Evolutionary conservation across 2,797 vertebrate genomes (phyloP).

Genomic region (Mus caroli): DNA sequence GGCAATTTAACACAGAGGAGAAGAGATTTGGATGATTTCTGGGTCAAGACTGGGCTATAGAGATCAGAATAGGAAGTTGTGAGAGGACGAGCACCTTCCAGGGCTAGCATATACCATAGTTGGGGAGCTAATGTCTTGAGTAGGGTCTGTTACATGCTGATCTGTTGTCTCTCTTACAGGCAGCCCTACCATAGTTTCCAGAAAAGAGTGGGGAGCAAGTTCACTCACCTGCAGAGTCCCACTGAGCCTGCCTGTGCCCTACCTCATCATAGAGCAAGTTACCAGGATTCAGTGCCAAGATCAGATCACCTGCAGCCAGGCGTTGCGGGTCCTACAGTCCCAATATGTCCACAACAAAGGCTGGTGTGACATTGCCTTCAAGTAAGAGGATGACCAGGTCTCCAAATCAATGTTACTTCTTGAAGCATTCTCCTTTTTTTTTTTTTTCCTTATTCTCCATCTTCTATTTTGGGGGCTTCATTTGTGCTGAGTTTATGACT

Average conservation of each 20-base stretch:
- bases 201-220: conserved; percentile 87
- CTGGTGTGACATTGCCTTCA: conserved; percentile 92
- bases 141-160: background rate
- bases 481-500: background rate
- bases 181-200: conserved; percentile 81
- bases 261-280: conserved; percentile 89
- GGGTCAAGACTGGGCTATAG: too few species aligned
- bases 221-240: conserved; percentile 77
- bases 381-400: conserved; percentile 83
- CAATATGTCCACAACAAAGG: conserved; percentile 84
- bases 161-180: conserved; percentile 37
- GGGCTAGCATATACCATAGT: background rate
- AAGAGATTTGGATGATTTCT: background rate
- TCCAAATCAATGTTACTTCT: too few species aligned
- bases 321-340: conserved; percentile 86
- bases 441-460: background rate
- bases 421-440: background rate
- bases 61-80: too few species aligned
- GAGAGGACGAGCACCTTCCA: too few species aligned
- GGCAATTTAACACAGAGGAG: background rate
- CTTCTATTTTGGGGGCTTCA: background rate
- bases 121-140: too few species aligned
- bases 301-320: conserved; percentile 67
- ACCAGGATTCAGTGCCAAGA: conserved; percentile 77
- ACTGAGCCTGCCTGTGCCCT: conserved; percentile 78